phyloP scores from a whole-genome alignment of 1,140 invertebrate species.

The Geopemphigus sp. region DNA sequence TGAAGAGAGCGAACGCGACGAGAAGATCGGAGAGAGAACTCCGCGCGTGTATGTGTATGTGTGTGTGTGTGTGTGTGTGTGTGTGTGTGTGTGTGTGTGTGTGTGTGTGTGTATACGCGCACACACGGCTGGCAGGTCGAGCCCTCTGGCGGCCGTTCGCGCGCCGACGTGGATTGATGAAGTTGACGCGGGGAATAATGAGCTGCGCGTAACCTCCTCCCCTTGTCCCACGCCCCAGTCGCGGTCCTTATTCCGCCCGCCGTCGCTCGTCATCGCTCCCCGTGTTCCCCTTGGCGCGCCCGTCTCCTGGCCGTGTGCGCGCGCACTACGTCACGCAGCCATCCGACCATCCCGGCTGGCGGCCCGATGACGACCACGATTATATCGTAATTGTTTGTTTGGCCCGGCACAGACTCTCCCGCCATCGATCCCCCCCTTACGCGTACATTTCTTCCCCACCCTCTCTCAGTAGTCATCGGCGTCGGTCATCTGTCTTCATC shows the following conservation, averaged over 20 bases:
- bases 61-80: too few species aligned
- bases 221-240: background rate
- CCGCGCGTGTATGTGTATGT: too few species aligned
- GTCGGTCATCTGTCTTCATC: constrained; percentile 40
- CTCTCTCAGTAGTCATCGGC: background rate
- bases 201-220: background rate
- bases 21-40: too few species aligned
- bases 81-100: too few species aligned
- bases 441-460: too few species aligned
- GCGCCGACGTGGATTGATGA: constrained; percentile 45
- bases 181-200: constrained; percentile 38
- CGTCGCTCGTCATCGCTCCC: background rate
- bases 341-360: background rate
- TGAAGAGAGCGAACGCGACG: too few species aligned
- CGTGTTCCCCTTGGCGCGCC: background rate
- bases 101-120: too few species aligned
- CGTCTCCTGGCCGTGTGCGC: background rate
- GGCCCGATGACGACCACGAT: constrained; percentile 6
- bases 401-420: background rate
- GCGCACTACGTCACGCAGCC: too few species aligned
- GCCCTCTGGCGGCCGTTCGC: constrained; percentile 29
- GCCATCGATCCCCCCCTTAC: too few species aligned
- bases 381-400: constrained; percentile 46
- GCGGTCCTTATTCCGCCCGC: background rate
- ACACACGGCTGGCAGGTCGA: constrained; percentile 39